Conservation (phyloP, 1,140 invertebrate genomes). For the Trichonephila clavipes region DNA sequence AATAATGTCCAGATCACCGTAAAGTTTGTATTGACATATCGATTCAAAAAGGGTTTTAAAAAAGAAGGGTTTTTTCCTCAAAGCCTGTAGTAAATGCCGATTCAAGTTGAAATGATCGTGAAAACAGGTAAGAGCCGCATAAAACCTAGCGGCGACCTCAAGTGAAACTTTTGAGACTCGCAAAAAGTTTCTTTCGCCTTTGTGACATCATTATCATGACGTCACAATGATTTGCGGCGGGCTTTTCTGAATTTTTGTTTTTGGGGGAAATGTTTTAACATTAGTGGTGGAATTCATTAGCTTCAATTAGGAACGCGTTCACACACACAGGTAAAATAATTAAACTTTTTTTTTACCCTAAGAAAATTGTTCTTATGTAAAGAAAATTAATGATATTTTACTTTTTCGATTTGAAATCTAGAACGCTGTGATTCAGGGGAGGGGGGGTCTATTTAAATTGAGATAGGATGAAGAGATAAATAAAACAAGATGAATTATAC, state of each 20-base stretch:
- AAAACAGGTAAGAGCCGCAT: conserved; percentile 11
- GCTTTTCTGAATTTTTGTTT: conserved; percentile 51
- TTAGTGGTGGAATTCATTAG: neutral
- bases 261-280: neutral
- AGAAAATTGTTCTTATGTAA: too few species aligned
- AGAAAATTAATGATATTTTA: neutral
- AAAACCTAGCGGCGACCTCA: conserved; percentile 65
- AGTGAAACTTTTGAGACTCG: conserved; percentile 46
- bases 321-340: neutral
- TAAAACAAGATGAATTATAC: too few species aligned
- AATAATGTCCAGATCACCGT: neutral
- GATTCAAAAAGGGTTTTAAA: neutral
- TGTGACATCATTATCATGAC: conserved; percentile 68
- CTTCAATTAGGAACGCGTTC: conserved; percentile 15
- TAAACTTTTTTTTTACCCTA: neutral
- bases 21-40: conserved; percentile 34
- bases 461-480: too few species aligned
- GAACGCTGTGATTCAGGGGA: neutral
- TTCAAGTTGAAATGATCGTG: conserved; percentile 45
- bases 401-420: neutral
- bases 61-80: conserved; percentile 33
- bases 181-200: conserved; percentile 62
- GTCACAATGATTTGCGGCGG: conserved; percentile 52
- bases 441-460: too few species aligned
- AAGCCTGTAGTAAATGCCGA: conserved; percentile 21